A percentile compares a stretch with the other conserved stretches of the same genome.
Evolutionary conservation across 2,888 invertebrate species (phyloP).

Genomic region (Platycnemis pennipes): DNA sequence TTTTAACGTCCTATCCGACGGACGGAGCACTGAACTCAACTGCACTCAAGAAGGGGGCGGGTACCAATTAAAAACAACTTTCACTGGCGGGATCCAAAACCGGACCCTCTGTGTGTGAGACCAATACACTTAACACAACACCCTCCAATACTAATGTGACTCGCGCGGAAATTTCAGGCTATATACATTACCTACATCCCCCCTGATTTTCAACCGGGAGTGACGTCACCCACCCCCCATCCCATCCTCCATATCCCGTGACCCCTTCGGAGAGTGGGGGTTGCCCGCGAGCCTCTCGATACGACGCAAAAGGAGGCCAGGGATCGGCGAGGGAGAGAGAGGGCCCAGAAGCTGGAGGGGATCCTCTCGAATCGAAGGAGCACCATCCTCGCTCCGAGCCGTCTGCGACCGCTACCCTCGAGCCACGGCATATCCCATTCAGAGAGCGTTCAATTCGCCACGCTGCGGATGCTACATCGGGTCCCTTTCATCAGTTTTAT

Average conservation of each 20-base stretch:
- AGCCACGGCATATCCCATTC: not conserved
- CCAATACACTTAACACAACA: too few relatives aligned
- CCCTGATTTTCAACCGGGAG: not conserved
- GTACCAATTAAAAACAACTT: too few relatives aligned
- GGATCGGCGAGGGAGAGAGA: not conserved
- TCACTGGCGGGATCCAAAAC: too few relatives aligned
- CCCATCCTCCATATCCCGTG: too few relatives aligned
- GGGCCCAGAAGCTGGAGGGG: not conserved
- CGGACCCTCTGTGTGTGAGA: too few relatives aligned
- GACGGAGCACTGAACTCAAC: too few relatives aligned
- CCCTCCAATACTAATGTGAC: too few relatives aligned
- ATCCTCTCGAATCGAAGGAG: not conserved
- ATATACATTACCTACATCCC: too few relatives aligned
- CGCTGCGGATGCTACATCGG: not conserved
- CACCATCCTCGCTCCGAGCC: not conserved
- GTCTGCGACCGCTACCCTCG: not conserved
- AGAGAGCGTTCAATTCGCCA: slow-evolving; percentile 49
- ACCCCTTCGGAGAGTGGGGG: not conserved
- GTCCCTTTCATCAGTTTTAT: slow-evolving; percentile 34
- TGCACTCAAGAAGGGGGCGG: too few relatives aligned
- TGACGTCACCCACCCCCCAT: not conserved
- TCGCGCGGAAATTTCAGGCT: too few relatives aligned
- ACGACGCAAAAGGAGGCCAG: not conserved
- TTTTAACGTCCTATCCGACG: too few relatives aligned
- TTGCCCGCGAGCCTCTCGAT: not conserved